These are phyloP conservation scores for Buathra laborator DNA, from an alignment of 2,888 invertebrate species.

Conservation along the genomic window DNA sequence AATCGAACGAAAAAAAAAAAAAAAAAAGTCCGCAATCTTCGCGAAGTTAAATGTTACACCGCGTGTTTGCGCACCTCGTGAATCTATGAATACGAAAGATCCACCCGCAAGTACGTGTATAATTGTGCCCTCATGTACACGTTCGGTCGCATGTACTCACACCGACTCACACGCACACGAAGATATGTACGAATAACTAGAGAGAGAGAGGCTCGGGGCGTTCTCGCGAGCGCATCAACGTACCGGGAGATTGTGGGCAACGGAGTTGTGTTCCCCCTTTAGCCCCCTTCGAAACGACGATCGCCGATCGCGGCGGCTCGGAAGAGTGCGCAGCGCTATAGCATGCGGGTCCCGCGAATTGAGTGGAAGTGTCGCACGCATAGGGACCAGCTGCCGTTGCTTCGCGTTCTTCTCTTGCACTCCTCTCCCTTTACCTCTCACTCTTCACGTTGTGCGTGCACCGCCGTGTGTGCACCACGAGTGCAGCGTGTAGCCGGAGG, in stretches of 20 bases:
- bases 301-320: constrained; percentile 60
- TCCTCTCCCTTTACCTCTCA: constrained; percentile 58
- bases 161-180: neutral
- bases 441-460: constrained; percentile 63
- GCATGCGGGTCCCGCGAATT: constrained; percentile 79
- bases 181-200: constrained; percentile 19
- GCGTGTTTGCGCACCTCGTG: constrained; percentile 3
- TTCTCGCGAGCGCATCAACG: constrained; percentile 63
- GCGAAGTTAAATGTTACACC: neutral
- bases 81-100: constrained; percentile 28
- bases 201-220: constrained; percentile 39
- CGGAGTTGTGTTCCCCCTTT: neutral
- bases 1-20: neutral
- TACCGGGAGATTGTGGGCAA: constrained; percentile 30
- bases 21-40: neutral
- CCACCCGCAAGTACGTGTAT: constrained; percentile 33
- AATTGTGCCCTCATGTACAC: constrained; percentile 41
- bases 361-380: constrained; percentile 78
- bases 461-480: constrained; percentile 54
- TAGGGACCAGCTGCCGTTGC: constrained; percentile 69
- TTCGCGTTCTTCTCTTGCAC: constrained; percentile 56
- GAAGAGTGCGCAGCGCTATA: constrained; percentile 72
- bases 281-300: constrained; percentile 53
- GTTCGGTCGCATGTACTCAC: constrained; percentile 36
- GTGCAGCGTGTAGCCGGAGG: constrained; percentile 64